Evolutionary conservation across 2,888 invertebrate species (phyloP).

Genomic region (Azorinus chamasolen): DNA sequence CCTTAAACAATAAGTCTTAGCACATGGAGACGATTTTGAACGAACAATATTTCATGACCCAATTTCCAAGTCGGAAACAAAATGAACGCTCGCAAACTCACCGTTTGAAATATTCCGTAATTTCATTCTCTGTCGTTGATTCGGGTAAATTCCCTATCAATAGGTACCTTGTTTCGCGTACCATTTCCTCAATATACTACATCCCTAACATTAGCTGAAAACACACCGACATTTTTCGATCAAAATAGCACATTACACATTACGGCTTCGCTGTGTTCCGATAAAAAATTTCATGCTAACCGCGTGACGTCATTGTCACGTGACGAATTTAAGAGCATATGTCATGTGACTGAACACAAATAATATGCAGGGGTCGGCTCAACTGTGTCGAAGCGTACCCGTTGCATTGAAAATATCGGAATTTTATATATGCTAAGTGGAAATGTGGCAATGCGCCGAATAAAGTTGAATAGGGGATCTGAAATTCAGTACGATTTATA

Average conservation of each 20-base stretch:
- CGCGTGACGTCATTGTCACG: conserved; percentile 70
- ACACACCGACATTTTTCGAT: conserved; percentile 68
- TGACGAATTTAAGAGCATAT: conserved; percentile 62
- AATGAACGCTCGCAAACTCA: conserved; percentile 87
- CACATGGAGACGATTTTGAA: too few relatives aligned
- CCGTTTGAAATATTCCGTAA: conserved; percentile 99
- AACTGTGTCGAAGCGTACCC: conserved; percentile 25
- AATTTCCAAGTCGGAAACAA: too few relatives aligned
- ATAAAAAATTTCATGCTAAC: conserved; percentile 69
- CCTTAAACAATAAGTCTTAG: too few relatives aligned
- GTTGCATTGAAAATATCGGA: conserved; percentile 4
- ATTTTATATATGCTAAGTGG: neutral
- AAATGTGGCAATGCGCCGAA: conserved; percentile 1
- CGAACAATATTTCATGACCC: too few relatives aligned
- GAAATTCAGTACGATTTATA: too few relatives aligned
- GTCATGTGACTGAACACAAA: conserved; percentile 55
- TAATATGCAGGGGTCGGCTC: conserved; percentile 66
- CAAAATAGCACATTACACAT: conserved; percentile 66
- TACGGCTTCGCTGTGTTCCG: conserved; percentile 60
- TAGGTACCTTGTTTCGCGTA: conserved; percentile 99
- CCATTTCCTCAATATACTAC: conserved; percentile 89
- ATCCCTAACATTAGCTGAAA: conserved; percentile 66
- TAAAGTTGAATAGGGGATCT: neutral
- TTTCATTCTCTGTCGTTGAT: conserved; percentile 98
- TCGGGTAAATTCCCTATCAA: conserved; percentile 99